Evolutionary conservation across 2,888 invertebrate species (phyloP), one percentile per base, ranked within the genome.

Genomic region (Hemaris fuciformis): DNA sequence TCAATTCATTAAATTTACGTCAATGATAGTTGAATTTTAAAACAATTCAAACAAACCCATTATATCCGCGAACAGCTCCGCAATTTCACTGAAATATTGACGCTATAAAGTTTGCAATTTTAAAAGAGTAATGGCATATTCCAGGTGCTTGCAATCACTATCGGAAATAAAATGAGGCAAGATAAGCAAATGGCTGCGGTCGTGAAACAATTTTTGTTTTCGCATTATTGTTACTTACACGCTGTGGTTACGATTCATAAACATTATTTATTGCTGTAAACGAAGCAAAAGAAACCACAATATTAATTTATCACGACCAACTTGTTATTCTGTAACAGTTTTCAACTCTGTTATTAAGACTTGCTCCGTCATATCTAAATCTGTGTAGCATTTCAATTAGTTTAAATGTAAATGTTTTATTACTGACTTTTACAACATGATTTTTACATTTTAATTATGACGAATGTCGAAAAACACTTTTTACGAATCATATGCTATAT

Each of bases 141-240:
- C 82, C 86, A 87, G 87, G 84, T 87, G 87, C 74, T 76, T 75
- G 75, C 83, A 83, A 85, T 85, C 84, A 85, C 85, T 83, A 85
- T 80, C 80, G 81, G 73, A 81, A 81, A 86, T 81, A 83, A 84
- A 84, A 82, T 77, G 77, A 79, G 80, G 76, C 74, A 72, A 76
- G 76, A 76, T 80, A 80, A 81, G 77, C 74, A 77, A 80, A 79
- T 73, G 64, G 61, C 65, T 70, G 66, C 64, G 64, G 60, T 59
- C 66, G 57, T 68, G 70, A 68, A 69, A 72, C 64, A 66, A 64
- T 60, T 60, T 53, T 41, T 34, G 41, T 60, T 60, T 59, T 60
- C 46, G 8, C 31, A 31, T 53, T 53, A 53, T 53, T 53, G 53
- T 53, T 53, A 53, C 53, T 53, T 53, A 53, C 53, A 53, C 53